A percentile compares a stretch with the other conserved stretches of the same genome.
Evolutionary conservation across 2,113 vertebrate genomes (phyloP).

Genomic region (Phylloscopus trochiloides): DNA sequence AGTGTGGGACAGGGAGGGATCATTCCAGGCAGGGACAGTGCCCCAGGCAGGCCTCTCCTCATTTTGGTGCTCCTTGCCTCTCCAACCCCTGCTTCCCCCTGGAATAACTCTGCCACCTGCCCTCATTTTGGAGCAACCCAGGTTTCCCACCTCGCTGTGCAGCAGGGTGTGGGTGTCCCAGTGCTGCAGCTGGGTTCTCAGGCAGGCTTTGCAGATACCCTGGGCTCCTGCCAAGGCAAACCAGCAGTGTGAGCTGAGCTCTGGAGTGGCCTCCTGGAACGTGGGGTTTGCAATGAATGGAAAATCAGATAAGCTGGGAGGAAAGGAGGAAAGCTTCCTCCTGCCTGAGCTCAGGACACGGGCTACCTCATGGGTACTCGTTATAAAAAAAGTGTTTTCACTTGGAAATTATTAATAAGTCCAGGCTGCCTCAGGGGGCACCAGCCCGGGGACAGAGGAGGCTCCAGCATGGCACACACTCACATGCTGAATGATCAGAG

Average conservation of each 20-base stretch:
- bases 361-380: background rate
- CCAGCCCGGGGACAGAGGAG: background rate
- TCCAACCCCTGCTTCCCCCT: background rate
- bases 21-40: background rate
- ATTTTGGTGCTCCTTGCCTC: background rate
- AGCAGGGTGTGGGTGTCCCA: background rate
- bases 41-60: background rate
- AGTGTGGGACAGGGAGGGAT: rapidly evolving
- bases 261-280: background rate
- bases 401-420: background rate
- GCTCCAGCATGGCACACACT: rapidly evolving
- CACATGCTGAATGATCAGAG: background rate
- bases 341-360: background rate
- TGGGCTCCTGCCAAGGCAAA: constrained; percentile 21
- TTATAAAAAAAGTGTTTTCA: background rate
- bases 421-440: background rate
- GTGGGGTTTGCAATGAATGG: background rate
- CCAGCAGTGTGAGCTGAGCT: background rate
- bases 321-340: constrained; percentile 48
- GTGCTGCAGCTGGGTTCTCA: background rate
- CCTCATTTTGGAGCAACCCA: background rate
- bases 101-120: background rate
- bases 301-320: constrained; percentile 45
- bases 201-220: background rate
- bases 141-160: background rate